Base-by-base conservation (phyloP, 2,888 invertebrate species). In the Nesidiocoris tenuis region DNA sequence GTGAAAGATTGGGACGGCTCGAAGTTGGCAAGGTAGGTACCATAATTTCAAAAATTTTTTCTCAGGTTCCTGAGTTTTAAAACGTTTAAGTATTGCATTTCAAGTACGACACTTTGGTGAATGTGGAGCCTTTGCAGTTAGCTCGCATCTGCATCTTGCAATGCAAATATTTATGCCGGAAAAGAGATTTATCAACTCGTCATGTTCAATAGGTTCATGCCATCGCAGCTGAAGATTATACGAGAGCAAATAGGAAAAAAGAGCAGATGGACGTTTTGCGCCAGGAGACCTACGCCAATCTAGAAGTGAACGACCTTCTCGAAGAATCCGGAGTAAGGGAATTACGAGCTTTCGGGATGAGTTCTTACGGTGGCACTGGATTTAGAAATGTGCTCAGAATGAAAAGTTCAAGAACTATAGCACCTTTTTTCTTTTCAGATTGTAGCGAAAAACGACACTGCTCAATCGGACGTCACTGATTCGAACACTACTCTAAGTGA, bases 171-270 rank as follows among this genome's bases (percentile, higher is more conserved):
- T 39, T 39, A 3, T 39, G 39, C 12, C 3, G 12, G 39, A 39
- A 39, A n/a, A n/a, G n/a, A 3, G 3, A 39, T 39, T 39, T 39
- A 12, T 39, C 3, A 39, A 39, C 3, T 39, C 5, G 12, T 7
- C 39, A 3, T 12, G 3, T 12, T 39, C 12, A 39, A 39, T 39
- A 39, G 39, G 87, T 94, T 23, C 94, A 95, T 75, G 96, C 97
- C 0, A 95, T 96, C 1, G 93, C 93, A 57, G 87, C 91, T 75
- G 97, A 97, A 82, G 96, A 97, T 85, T 97, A 95, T 82, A 95
- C 96, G 81, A 89, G 92, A 78, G 97, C 97, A 0, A 89, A 93
- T 78, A 86, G 91, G 74, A 95, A 96, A 84, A 92, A 97, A 81
- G 91, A 91, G 77, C 91, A 96, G 84, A 95, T 96, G 81, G 92